Evolutionary conservation across 1,140 invertebrate genomes (phyloP).

Genomic region (Stenopsyche tienmushanensis): DNA sequence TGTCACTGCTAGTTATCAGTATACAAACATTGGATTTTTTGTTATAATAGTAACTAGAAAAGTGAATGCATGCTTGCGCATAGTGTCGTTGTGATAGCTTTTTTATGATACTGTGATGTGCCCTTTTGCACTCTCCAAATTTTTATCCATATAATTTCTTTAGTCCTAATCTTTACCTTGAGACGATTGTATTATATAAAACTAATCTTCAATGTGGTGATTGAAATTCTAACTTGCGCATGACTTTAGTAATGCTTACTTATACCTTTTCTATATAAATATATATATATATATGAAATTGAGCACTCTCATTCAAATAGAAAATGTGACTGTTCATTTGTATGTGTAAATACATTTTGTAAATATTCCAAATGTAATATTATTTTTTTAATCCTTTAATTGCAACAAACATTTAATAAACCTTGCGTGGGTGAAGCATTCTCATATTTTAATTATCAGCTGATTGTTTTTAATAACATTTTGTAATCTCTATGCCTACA

Average conservation of each 20-base stretch:
- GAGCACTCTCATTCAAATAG: conserved; percentile 16
- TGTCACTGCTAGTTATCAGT: too few relatives aligned
- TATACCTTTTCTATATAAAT: background rate
- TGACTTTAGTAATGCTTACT: conserved; percentile 22
- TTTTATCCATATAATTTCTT: background rate
- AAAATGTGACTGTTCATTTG: conserved; percentile 29
- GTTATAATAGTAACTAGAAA: conserved; percentile 32
- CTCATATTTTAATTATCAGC: background rate
- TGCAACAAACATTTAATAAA: conserved; percentile 3
- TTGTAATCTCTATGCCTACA: too few relatives aligned
- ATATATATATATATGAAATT: too few relatives aligned
- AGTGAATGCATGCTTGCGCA: conserved; percentile 38
- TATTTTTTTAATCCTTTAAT: background rate
- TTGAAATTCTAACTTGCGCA: conserved; percentile 22
- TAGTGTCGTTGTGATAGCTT: conserved; percentile 38
- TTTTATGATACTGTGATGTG: conserved; percentile 30
- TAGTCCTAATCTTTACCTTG: conserved; percentile 5
- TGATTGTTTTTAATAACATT: too few relatives aligned
- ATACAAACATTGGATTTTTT: too few relatives aligned
- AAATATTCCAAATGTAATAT: background rate
- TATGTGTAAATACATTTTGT: conserved; percentile 12
- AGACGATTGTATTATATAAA: conserved; percentile 10
- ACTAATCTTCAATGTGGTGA: conserved; percentile 29
- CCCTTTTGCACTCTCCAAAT: conserved; percentile 10
- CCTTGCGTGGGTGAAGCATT: conserved; percentile 28